Evolutionary conservation across 2,113 vertebrate species (phyloP).

Genomic region (Cervus canadensis): DNA sequence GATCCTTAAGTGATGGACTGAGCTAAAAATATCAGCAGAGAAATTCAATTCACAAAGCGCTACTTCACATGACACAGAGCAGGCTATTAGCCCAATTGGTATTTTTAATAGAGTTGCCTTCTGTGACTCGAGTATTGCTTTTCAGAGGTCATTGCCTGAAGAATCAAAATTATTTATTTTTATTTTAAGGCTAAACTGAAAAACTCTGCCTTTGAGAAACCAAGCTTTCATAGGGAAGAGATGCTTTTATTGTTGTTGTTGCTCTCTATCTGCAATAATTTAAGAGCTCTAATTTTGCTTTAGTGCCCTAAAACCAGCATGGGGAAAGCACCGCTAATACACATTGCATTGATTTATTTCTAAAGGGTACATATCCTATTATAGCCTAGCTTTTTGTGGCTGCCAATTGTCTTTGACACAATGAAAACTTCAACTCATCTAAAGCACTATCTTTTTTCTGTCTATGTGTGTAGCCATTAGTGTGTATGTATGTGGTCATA

Average conservation of each 20-base stretch:
- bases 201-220: neutral
- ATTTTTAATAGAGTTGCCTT: slow-evolving; percentile 42
- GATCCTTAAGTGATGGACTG: slow-evolving; percentile 27
- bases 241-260: neutral
- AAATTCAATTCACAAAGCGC: slow-evolving; percentile 24
- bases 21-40: slow-evolving; percentile 35
- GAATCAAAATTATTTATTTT: neutral
- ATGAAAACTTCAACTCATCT: neutral
- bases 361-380: neutral
- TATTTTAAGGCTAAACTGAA: neutral
- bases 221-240: neutral
- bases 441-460: neutral
- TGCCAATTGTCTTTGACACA: neutral
- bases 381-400: neutral
- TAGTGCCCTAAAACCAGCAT: neutral
- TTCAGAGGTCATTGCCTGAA: neutral
- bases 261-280: neutral
- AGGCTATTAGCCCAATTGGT: neutral
- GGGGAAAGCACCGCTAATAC: neutral
- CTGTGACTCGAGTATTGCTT: slow-evolving; percentile 26
- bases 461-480: neutral
- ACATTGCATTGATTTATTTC: neutral
- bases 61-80: slow-evolving; percentile 7
- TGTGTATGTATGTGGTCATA: neutral
- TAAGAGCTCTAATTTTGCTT: neutral